Base-by-base conservation (phyloP, 2,888 invertebrate genomes). In the Lepidocyrtinus sp. region DNA sequence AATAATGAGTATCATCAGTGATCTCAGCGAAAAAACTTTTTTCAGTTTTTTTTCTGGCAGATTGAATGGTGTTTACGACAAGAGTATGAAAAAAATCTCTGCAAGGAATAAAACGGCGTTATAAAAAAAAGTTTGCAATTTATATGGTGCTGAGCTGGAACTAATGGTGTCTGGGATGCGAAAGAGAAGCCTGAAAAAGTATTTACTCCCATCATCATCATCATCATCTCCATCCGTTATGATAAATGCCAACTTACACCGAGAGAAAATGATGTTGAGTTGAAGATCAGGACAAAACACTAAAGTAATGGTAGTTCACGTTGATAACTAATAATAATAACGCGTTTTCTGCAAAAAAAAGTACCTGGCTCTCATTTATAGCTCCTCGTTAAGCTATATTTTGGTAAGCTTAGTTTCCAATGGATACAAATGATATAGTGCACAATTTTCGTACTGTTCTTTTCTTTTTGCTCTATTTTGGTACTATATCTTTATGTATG, bases 131-230 rank as follows among this genome's bases (percentile, higher is more conserved):
- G 45, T 67, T 75, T 59, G 75, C 68, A 76, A 70, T 76, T 75
- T 70, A 76, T 70, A 69, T 70, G 75, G 46, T 75, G 75, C 45
- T 69, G 46, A 75, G 62, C 69, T 67, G 68, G 63, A 75, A 75
- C 68, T 75, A 75, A 75, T 68, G 68, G 62, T 68, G 46, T 68
- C 62, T 69, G 75, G 75, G 68, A 68, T 46, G 63, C 26, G 24
- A 67, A 69, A 63, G 26, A n/a, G n/a, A n/a, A n/a, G n/a, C n/a
- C n/a, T n/a, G n/a, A n/a, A n/a, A n/a, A 55, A 75, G 68, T 55
- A 62, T 75, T 68, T 68, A 68, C 67, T n/a, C n/a, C n/a, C n/a
- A n/a, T n/a, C n/a, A n/a, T n/a, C n/a, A n/a, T n/a, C n/a, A n/a
- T n/a, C n/a, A n/a, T n/a, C n/a, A n/a, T 75, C 68, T 70, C 70